A percentile compares a stretch with the other conserved stretches of the same genome.
Evolutionary conservation across 1,140 invertebrate species (phyloP).

Genomic region (Anoplophora glabripennis): DNA sequence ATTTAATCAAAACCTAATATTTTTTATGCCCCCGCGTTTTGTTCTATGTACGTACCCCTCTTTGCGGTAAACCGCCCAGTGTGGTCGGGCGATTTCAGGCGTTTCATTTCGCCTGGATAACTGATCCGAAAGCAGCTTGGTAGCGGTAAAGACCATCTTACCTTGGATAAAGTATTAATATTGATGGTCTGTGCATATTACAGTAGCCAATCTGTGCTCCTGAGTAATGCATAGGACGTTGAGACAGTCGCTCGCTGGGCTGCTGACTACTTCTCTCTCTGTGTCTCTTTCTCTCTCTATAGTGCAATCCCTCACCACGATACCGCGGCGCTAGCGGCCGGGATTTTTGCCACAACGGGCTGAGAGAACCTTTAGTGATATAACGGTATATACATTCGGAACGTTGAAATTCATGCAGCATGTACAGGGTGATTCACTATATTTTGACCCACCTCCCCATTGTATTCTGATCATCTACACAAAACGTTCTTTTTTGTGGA

Average conservation of each 20-base stretch:
- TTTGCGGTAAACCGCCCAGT: background rate
- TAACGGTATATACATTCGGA: too few relatives aligned
- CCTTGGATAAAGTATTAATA: constrained; percentile 31
- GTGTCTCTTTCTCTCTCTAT: too few relatives aligned
- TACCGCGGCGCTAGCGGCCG: too few relatives aligned
- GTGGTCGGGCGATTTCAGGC: constrained; percentile 7
- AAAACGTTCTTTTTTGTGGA: too few relatives aligned
- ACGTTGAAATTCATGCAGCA: too few relatives aligned
- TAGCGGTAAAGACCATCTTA: constrained; percentile 22
- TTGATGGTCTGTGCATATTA: constrained; percentile 31
- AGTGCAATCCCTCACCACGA: too few relatives aligned
- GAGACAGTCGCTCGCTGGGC: background rate
- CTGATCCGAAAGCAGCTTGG: constrained; percentile 3
- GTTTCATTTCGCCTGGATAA: constrained; percentile 1
- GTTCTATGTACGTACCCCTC: background rate
- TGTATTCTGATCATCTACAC: too few relatives aligned
- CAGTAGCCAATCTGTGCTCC: constrained; percentile 33
- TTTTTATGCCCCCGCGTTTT: background rate
- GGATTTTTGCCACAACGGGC: too few relatives aligned
- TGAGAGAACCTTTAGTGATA: too few relatives aligned
- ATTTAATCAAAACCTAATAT: constrained; percentile 1
- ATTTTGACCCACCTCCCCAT: too few relatives aligned
- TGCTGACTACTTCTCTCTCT: too few relatives aligned
- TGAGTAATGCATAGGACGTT: constrained; percentile 32
- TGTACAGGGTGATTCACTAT: too few relatives aligned